Evolutionary conservation across 2,797 vertebrate species (phyloP).

Genomic region (Anguilla pacifica): DNA sequence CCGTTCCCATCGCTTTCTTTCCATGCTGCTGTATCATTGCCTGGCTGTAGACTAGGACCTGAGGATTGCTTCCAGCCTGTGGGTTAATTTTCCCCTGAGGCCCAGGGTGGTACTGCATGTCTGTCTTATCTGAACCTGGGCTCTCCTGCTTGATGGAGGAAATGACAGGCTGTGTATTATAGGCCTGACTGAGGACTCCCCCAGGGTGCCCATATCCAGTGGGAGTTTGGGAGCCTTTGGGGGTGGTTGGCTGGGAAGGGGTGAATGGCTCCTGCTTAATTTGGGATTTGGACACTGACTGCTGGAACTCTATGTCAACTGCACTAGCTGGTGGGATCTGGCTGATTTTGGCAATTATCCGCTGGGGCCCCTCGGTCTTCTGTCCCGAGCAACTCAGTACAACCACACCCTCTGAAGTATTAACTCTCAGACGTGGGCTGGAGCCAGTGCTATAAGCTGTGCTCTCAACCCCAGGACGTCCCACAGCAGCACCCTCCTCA

Average conservation of each 20-base stretch:
- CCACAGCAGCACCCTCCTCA: conserved; percentile 82
- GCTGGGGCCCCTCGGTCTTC: conserved; percentile 91
- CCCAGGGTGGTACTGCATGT: conserved; percentile 78
- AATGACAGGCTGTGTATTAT: conserved; percentile 80
- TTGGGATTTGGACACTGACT: conserved; percentile 92
- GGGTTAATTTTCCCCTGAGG: conserved; percentile 87
- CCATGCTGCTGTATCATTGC: conserved; percentile 79
- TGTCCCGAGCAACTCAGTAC: conserved; percentile 95
- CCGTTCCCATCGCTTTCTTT: conserved; percentile 85
- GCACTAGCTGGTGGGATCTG: conserved; percentile 94
- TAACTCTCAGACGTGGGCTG: conserved; percentile 89
- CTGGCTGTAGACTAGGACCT: conserved; percentile 84
- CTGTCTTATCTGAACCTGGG: conserved; percentile 80
- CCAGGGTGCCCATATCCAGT: conserved; percentile 80
- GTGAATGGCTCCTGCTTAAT: conserved; percentile 90
- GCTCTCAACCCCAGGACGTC: conserved; percentile 83
- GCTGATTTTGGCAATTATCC: conserved; percentile 97
- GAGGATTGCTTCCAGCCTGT: conserved; percentile 77
- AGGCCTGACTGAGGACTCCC: conserved; percentile 69
- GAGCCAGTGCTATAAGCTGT: conserved; percentile 72
- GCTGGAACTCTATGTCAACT: conserved; percentile 95
- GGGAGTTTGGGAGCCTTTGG: conserved; percentile 80
- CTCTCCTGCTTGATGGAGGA: conserved; percentile 85
- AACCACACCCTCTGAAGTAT: conserved; percentile 94
- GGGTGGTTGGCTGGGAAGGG: conserved; percentile 77